A percentile compares a stretch with the other conserved stretches of the same genome.
Conservation (phyloP, 2,797 vertebrate species). For the Yasuhikotakia modesta region DNA sequence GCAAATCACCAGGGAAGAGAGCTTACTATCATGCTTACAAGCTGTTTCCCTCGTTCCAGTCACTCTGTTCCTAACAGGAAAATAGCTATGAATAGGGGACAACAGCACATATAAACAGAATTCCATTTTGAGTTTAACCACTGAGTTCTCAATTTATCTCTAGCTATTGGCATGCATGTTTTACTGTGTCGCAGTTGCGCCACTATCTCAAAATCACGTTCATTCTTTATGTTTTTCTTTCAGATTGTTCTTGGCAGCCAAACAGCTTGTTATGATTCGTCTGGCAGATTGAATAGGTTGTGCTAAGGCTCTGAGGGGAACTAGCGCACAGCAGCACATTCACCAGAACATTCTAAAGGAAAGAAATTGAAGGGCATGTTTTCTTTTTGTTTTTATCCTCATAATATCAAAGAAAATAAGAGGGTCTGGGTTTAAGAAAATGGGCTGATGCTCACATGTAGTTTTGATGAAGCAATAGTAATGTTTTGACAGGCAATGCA, state of each 20-base stretch:
- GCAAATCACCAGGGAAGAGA: not conserved
- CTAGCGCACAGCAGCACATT: conserved; percentile 22
- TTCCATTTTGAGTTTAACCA: not conserved
- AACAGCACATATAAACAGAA: not conserved
- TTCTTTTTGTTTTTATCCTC: not conserved
- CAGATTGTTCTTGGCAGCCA: conserved; percentile 24
- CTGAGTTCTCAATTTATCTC: not conserved
- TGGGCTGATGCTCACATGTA: not conserved
- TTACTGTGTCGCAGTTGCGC: not conserved
- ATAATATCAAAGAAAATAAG: conserved; percentile 1
- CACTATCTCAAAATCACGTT: not conserved
- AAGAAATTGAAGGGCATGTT: not conserved
- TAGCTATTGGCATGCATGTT: not conserved
- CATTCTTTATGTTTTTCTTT: conserved; percentile 3
- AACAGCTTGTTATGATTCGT: conserved; percentile 28
- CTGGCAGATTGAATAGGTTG: conserved; percentile 24
- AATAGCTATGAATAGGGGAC: not conserved
- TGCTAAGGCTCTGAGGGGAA: conserved; percentile 4
- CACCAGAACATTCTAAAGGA: conserved; percentile 21
- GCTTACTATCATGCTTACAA: conserved; percentile 7
- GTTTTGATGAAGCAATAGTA: not conserved
- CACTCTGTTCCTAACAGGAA: not conserved
- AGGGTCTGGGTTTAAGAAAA: not conserved
- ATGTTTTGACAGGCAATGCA: not conserved
- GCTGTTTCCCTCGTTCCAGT: not conserved